Evolutionary conservation across 2,888 invertebrate species (phyloP), one percentile per base, ranked within the genome.

Genomic region (Epirrhoe tristata): DNA sequence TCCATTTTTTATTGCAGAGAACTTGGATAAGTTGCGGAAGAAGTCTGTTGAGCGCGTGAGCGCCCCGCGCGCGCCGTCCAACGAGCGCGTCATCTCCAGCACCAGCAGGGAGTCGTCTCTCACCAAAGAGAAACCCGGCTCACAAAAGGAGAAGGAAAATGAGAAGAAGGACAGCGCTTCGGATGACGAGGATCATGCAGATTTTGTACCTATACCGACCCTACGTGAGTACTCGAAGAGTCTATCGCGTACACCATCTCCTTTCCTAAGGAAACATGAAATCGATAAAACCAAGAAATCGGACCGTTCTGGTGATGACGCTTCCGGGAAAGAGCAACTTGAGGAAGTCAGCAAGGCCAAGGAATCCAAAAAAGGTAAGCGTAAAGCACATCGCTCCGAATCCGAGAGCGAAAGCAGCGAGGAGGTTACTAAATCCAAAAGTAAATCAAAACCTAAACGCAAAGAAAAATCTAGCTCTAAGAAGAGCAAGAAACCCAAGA

Each of bases 171-270:
- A 43, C 39, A 12, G 39, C 12, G 39, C 90, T 6, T 91, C 93
- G 6, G 93, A 90, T 67, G 91, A 91, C 31, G 93, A 94, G 63
- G 91, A 90, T 31, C 89, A 79, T 62, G 88, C 88, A 57, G 91
- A 93, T 71, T 89, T 93, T 70, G 81, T 93, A 71, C 75, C 86
- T 0, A 82, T 93, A 60, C 90, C 93, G 46, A 82, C 81, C 14
- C 73, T 87, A 65, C 85, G 92, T 43, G 91, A 96, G 82, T 96
- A 95, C 84, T 96, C 96, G 24, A 94, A 95, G 83, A 97, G 97
- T 80, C 93, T 97, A 52, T 97, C 97, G n/a, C 95, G 97, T 71
- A 97, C 97, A 0, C 97, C 97, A 12, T 97, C 97, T 14, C 97
- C 97, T 52, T 97, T 97, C 87, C 95, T 97, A 70, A 96, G 96